These are phyloP conservation scores for Cuculus canorus DNA, from an alignment of 2,797 vertebrate genomes.

Conservation along the genomic window DNA sequence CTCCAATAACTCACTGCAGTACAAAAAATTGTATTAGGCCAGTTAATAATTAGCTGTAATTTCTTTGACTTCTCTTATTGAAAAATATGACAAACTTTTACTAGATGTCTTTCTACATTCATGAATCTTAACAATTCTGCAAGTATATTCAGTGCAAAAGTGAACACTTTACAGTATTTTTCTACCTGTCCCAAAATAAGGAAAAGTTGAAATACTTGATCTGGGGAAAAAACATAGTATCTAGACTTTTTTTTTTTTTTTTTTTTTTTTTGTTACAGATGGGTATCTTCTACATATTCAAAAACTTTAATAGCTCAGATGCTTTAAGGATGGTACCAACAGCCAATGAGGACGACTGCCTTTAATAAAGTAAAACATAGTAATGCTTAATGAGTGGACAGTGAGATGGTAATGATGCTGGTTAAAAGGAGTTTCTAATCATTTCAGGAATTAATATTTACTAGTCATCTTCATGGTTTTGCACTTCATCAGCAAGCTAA, in stretches of 20 bases:
- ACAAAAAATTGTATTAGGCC: not conserved
- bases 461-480: not conserved
- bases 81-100: not conserved
- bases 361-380: not conserved
- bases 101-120: not conserved
- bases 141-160: not conserved
- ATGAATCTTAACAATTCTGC: not conserved
- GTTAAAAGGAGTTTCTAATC: not conserved
- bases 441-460: not conserved
- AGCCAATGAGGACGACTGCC: not conserved
- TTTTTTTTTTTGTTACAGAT: not conserved
- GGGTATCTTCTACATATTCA: not conserved
- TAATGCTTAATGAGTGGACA: not conserved
- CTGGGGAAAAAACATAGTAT: not conserved
- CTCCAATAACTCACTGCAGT: accelerated
- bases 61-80: not conserved
- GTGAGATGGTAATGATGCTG: not conserved
- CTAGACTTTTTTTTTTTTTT: not conserved
- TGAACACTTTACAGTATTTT: not conserved
- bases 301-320: not conserved
- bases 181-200: not conserved
- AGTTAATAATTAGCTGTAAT: not conserved
- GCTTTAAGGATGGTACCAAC: not conserved
- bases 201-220: not conserved
- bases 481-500: slow-evolving; percentile 8